Conservation (phyloP, 2,888 invertebrate genomes). For the Oscheius myriophilus region DNA sequence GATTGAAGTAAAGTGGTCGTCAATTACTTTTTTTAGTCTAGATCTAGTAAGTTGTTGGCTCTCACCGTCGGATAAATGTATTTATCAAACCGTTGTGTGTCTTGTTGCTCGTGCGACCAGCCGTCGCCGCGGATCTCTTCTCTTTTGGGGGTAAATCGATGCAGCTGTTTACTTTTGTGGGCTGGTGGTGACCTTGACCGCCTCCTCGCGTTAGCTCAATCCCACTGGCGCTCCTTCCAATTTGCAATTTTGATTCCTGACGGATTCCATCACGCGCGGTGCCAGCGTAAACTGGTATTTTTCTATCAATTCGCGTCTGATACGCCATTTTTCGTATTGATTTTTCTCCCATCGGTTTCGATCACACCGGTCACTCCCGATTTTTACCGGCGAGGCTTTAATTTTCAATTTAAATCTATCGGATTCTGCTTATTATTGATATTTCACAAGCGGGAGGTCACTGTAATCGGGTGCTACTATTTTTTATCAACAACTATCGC, state of each 20-base stretch:
- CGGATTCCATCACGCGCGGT: neutral
- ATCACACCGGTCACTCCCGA: no score
- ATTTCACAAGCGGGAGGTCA: no score
- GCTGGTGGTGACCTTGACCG: neutral
- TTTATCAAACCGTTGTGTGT: conserved; percentile 4
- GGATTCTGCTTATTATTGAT: no score
- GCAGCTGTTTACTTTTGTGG: conserved; percentile 7
- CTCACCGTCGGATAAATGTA: conserved; percentile 18
- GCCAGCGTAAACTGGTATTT: conserved; percentile 10
- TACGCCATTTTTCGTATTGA: no score
- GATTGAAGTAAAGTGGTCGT: neutral
- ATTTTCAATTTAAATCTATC: no score
- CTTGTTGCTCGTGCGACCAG: no score
- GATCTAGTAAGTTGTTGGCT: neutral
- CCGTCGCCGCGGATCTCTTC: neutral
- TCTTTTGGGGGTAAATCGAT: conserved; percentile 4
- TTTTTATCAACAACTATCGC: no score
- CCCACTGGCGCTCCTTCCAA: neutral
- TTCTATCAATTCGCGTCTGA: neutral
- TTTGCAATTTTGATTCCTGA: neutral
- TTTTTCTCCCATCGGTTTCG: no score
- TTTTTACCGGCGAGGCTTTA: no score
- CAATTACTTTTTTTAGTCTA: neutral
- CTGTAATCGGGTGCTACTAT: no score
- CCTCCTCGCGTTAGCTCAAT: neutral